Evolutionary conservation across 2,888 invertebrate species (phyloP), one percentile per base, ranked within the genome.

Genomic region (Seira musarum): DNA sequence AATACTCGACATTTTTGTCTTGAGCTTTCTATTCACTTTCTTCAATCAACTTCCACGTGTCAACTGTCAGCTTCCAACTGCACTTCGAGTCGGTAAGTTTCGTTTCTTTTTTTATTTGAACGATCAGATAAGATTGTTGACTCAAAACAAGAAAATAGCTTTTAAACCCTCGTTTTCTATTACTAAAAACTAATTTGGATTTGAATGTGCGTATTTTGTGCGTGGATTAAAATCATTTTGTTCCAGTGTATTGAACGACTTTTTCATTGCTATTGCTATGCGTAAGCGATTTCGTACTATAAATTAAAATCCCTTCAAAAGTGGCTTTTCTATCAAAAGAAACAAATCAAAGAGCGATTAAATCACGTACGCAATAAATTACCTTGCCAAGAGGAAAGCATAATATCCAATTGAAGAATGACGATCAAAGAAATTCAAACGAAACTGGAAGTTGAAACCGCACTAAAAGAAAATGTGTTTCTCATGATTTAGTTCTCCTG

Each of bases 301-400:
- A 53, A 69, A 69, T 69, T 69, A 25, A 17, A 69, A 57, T 19
- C 40, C 24, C 17, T 6, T 69, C 60, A 2, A 57, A 21, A 57
- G 30, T 17, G 19, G 15, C 25, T 69, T 25, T 17, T 60, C 60
- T 25, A 24, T 69, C 40, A n/a, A 46, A 40, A 2, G 17, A 15
- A 13, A 21, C 25, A 30, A 69, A 69, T 69, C 69, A 57, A 21
- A 22, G 21, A 30, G 60, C 53, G 70, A 70, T 70, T 70, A 30
- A 70, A 70, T 70, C 70, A 70, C 70, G 70, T 70, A n/a, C n/a
- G n/a, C n/a, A 70, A 70, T 70, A 70, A 70, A 70, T 70, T 70
- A 70, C 24, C 69, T 69, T 53, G 19, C 69, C 53, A 57, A 69
- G n/a, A 6, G 8, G 22, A n/a, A 3, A 63, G 15, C n/a, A n/a